Base-by-base conservation (phyloP, 2,113 vertebrate species). In the Nanorana parkeri region DNA sequence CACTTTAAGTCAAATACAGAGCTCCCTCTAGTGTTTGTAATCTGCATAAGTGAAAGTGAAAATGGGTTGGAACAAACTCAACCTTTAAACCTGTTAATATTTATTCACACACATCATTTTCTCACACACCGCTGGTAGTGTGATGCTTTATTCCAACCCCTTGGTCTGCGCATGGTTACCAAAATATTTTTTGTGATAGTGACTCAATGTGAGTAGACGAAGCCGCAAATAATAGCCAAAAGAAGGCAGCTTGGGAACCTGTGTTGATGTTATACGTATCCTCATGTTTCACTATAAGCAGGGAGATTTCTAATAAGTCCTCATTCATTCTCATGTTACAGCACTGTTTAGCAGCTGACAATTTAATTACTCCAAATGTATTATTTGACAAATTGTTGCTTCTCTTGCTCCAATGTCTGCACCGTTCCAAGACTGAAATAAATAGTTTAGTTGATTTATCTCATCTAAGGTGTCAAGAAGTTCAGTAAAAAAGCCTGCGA, bases 271-370 rank as follows among this genome's bases (percentile, higher is more conserved):
- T 74, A 54, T 67, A 75, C 66, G 61, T 36, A 66, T 65, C 80
- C 80, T 81, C 80, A 58, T 56, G 61, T 81, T 81, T 74, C 80
- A 81, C 26, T 17, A 36, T 17, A 29, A 74, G 68, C 24, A 55
- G 32, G 47, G 28, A 80, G 78, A 29, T 77, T 76, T 64, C 75
- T 64, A 77, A 80, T 65, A 74, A 81, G 80, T 21, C 61, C 65
- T 32, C 65, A 56, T 74, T 75, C 61, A 66, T 81, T 74, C 80
- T 81, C 63, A 29, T 66, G 72, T 81, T 81, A 81, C 80, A 66
- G 69, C 28, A 74, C 17, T 47, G 29, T 55, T 65, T 81, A 74
- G 63, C 80, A 81, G 80, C 69, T 74, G 80, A 66, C 69, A 81
- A 32, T 61, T 81, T 74, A 63, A 81, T 81, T 81, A 66, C 64